Conservation (phyloP, 2,113 vertebrate species). For the Gobius niger region DNA sequence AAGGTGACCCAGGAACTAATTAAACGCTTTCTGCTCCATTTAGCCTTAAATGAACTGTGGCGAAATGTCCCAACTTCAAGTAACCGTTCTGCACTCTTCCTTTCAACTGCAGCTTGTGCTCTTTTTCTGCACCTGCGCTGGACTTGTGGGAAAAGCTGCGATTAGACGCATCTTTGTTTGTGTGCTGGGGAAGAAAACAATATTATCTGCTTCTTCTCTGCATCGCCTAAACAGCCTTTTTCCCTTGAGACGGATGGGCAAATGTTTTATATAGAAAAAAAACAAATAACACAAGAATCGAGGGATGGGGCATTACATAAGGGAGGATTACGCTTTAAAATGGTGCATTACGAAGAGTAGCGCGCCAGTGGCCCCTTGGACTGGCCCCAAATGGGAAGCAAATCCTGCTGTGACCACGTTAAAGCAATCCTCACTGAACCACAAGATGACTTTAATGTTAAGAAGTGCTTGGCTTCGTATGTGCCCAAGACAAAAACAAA, state of each 20-base stretch:
- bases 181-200: conserved; percentile 28
- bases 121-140: neutral
- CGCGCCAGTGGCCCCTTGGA: neutral
- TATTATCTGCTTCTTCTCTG: conserved; percentile 44
- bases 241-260: conserved; percentile 39
- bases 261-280: neutral
- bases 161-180: conserved; percentile 10
- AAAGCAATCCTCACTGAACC: neutral
- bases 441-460: neutral
- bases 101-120: neutral
- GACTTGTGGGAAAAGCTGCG: conserved; percentile 15
- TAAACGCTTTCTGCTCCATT: neutral
- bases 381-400: neutral
- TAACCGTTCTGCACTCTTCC: neutral
- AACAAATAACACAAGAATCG: neutral
- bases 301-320: neutral
- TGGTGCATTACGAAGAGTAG: conserved; percentile 1
- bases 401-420: conserved; percentile 13
- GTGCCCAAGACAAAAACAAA: neutral
- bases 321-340: conserved; percentile 5
- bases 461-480: neutral
- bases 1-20: neutral
- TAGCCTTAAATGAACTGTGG: neutral
- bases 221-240: conserved; percentile 29
- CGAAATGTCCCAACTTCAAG: neutral